These are phyloP conservation scores for Sardina pilchardus DNA, from an alignment of 2,113 vertebrate genomes.

Conservation along the genomic window DNA sequence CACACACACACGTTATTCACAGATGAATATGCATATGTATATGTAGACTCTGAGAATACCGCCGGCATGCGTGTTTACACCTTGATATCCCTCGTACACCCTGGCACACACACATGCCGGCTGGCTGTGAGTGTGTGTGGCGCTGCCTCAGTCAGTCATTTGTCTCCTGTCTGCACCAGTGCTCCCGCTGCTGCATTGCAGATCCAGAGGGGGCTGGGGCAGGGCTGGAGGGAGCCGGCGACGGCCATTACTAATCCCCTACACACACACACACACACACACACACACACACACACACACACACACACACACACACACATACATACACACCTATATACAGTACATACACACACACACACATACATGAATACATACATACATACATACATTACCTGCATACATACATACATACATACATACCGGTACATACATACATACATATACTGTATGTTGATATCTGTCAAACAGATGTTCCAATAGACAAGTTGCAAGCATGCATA, in stretches of 20 bases:
- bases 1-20: neutral
- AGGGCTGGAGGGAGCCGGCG: neutral
- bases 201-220: slow-evolving; percentile 27
- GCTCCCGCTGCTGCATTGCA: slow-evolving; percentile 37
- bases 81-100: neutral
- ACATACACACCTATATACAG: neutral
- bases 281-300: neutral
- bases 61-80: no score
- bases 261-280: neutral
- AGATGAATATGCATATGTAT: neutral
- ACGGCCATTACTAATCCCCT: no score
- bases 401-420: no score
- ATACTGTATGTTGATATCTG: no score
- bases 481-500: no score
- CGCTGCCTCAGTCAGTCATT: slow-evolving; percentile 19
- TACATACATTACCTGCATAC: no score
- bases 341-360: neutral
- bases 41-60: no score
- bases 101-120: neutral
- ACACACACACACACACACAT: neutral
- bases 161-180: slow-evolving; percentile 32
- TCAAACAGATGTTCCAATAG: no score
- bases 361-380: no score
- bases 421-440: neutral
- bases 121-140: neutral